A percentile compares a stretch with the other conserved stretches of the same genome.
Conservation (phyloP, 2,888 invertebrate species). For the Pristionchus mayeri region DNA sequence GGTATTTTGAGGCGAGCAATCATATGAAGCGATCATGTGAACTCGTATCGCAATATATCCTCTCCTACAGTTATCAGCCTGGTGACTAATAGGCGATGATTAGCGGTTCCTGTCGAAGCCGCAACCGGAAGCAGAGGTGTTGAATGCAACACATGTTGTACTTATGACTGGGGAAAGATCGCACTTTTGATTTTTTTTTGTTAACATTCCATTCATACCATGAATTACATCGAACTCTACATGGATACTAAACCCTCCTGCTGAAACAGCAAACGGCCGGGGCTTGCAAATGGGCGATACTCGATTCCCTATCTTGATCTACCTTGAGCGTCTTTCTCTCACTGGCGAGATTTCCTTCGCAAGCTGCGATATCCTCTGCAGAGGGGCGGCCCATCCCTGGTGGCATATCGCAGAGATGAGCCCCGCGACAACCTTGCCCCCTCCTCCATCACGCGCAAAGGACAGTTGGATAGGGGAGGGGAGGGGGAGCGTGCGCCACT, state of each 20-base stretch:
- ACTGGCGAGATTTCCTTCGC: neutral
- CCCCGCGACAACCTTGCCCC: constrained; percentile 12
- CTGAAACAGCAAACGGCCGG: too few relatives aligned
- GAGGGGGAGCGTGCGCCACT: neutral
- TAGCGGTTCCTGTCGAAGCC: neutral
- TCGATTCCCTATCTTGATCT: constrained; percentile 24
- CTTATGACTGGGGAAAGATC: too few relatives aligned
- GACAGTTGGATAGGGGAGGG: neutral
- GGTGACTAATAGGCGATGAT: neutral
- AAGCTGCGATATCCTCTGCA: neutral
- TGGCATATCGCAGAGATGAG: neutral
- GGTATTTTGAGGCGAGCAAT: neutral
- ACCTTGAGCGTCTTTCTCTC: neutral
- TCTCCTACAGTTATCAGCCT: too few relatives aligned
- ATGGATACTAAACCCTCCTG: too few relatives aligned
- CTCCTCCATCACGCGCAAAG: constrained; percentile 14
- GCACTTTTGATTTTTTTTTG: too few relatives aligned
- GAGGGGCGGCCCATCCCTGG: neutral
- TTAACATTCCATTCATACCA: too few relatives aligned
- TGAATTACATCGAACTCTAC: too few relatives aligned
- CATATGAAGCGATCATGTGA: neutral
- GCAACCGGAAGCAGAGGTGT: constrained; percentile 12
- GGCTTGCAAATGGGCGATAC: too few relatives aligned
- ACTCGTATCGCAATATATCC: neutral
- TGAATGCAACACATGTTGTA: too few relatives aligned